Percentiles rank a stretch among this genome's conserved stretches.
phyloP scores from a whole-genome alignment of 2,113 vertebrate species.

The Cyprinodon tularosa region DNA sequence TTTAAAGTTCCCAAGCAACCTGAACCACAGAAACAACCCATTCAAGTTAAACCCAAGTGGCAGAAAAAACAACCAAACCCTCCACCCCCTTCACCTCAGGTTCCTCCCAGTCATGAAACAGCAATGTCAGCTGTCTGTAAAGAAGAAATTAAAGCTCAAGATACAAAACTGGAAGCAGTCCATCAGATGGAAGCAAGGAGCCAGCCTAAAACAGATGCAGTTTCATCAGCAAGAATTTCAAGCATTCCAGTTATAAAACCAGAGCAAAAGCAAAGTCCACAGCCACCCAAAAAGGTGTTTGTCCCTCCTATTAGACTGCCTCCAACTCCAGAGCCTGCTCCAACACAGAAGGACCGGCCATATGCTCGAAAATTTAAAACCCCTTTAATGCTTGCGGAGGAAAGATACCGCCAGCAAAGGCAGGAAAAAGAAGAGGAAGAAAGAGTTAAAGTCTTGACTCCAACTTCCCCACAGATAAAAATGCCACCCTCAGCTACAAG shows the following conservation, averaged over 20 bases:
- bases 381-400: constrained; percentile 93
- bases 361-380: constrained; percentile 90
- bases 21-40: constrained; percentile 69
- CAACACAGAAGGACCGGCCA: constrained; percentile 71
- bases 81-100: constrained; percentile 57
- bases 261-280: constrained; percentile 47
- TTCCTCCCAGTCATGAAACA: constrained; percentile 37
- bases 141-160: constrained; percentile 43
- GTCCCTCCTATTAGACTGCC: constrained; percentile 81
- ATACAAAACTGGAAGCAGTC: constrained; percentile 51
- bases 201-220: constrained; percentile 37
- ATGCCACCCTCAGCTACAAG: background rate
- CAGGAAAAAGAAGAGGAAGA: constrained; percentile 77
- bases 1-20: constrained; percentile 79
- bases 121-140: constrained; percentile 6
- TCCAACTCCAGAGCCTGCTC: constrained; percentile 70
- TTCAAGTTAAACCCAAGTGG: constrained; percentile 73
- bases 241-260: constrained; percentile 43
- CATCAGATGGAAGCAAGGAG: constrained; percentile 49
- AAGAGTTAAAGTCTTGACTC: constrained; percentile 68
- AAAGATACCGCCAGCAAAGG: constrained; percentile 84
- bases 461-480: constrained; percentile 61
- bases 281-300: constrained; percentile 68
- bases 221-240: constrained; percentile 42
- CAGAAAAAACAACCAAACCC: constrained; percentile 74